Conservation (phyloP, 2,797 vertebrate species). For the Gallinago solitaria region DNA sequence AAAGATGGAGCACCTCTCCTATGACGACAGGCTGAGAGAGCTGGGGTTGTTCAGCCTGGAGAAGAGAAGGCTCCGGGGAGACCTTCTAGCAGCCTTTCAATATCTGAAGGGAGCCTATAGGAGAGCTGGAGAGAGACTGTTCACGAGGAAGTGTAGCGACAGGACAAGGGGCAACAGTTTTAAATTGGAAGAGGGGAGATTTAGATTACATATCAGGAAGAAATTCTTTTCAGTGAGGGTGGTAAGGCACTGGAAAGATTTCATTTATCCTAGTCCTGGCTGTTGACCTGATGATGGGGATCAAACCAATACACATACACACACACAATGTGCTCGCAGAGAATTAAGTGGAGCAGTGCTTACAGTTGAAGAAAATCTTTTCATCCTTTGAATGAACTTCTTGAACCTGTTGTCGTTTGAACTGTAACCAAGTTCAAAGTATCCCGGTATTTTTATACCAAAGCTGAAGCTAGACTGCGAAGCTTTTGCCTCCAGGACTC, state of each 20-base stretch:
- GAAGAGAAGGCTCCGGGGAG: too few relatives aligned
- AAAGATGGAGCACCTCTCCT: too few relatives aligned
- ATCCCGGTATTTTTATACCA: slow-evolving; percentile 63
- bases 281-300: neutral
- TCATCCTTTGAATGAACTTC: slow-evolving; percentile 79
- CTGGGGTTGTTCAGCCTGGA: too few relatives aligned
- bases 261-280: neutral
- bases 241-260: neutral
- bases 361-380: slow-evolving; percentile 83
- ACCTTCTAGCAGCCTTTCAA: too few relatives aligned
- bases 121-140: too few relatives aligned
- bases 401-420: slow-evolving; percentile 66
- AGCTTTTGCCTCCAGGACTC: slow-evolving; percentile 27
- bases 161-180: too few relatives aligned
- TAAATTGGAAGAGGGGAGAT: too few relatives aligned
- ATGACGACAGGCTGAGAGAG: too few relatives aligned
- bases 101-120: too few relatives aligned
- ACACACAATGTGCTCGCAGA: rapidly evolving
- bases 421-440: slow-evolving; percentile 79
- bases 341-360: slow-evolving; percentile 53
- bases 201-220: too few relatives aligned
- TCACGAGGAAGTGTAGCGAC: too few relatives aligned
- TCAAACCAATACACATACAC: neutral
- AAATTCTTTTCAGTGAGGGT: too few relatives aligned
- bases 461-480: slow-evolving; percentile 64